Evolutionary conservation across 2,113 vertebrate genomes (phyloP).

Genomic region (Tachycineta bicolor): DNA sequence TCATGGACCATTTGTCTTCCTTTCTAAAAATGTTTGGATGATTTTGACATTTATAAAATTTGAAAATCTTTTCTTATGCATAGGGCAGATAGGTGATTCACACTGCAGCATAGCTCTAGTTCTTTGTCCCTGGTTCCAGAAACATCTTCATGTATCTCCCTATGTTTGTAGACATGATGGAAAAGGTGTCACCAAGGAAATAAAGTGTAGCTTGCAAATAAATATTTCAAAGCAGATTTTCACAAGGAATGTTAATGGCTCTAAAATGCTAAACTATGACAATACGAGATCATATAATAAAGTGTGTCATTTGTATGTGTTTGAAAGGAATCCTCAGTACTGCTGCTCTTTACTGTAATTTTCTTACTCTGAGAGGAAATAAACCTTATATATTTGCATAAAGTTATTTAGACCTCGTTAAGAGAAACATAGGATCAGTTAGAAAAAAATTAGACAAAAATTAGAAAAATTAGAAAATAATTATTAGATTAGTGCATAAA

Average conservation of each 20-base stretch:
- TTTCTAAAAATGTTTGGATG: neutral
- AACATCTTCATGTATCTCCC: neutral
- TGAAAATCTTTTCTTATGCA: neutral
- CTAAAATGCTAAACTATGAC: neutral
- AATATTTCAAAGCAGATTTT: conserved; percentile 23
- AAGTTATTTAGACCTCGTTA: neutral
- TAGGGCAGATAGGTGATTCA: neutral
- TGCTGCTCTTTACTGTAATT: neutral
- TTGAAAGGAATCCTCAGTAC: neutral
- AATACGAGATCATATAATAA: neutral
- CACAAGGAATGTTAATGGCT: neutral
- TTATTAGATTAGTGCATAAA: neutral
- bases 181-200: neutral
- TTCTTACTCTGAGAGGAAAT: neutral
- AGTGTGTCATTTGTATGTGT: neutral
- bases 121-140: neutral
- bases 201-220: neutral
- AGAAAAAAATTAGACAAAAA: neutral
- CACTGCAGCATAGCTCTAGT: neutral
- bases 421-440: neutral
- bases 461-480: neutral
- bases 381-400: neutral
- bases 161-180: neutral
- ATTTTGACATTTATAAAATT: neutral
- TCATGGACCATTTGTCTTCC: neutral